A percentile compares a stretch with the other conserved stretches of the same genome.
Conservation (phyloP, 2,888 invertebrate genomes). For the Limnephilus rhombicus region DNA sequence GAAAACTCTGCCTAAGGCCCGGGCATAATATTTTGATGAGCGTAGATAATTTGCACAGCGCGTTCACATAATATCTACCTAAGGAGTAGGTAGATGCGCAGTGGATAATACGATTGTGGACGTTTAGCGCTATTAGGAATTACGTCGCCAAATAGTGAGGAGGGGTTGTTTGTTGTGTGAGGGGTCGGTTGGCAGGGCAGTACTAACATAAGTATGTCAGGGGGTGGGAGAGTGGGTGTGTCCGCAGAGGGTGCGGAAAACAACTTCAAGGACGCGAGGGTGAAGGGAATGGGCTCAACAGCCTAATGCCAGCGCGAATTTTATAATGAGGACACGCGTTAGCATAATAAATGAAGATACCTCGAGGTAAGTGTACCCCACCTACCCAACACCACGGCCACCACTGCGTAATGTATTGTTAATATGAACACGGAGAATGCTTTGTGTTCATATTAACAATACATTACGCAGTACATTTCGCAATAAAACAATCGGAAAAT, state of each 20-base stretch:
- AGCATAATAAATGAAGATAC: not conserved
- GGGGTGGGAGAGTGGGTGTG: conserved; percentile 3
- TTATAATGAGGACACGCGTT: conserved; percentile 28
- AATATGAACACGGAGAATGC: no score
- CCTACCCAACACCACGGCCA: not conserved
- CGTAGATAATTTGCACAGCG: not conserved
- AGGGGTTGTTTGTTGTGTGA: not conserved
- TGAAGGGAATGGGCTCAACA: conserved; percentile 21
- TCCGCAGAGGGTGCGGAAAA: conserved; percentile 16
- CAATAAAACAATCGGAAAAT: not conserved
- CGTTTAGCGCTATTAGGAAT: conserved; percentile 14
- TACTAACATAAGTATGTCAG: not conserved
- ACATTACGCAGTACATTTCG: not conserved
- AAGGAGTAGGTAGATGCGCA: not conserved
- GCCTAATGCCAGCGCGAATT: not conserved
- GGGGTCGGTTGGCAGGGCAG: not conserved
- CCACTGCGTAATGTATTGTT: not conserved
- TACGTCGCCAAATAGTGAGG: not conserved
- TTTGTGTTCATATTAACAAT: not conserved
- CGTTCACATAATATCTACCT: not conserved
- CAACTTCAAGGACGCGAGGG: conserved; percentile 7
- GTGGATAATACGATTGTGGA: conserved; percentile 33
- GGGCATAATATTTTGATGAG: not conserved
- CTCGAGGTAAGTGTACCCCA: not conserved
- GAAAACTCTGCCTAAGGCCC: no score